These are phyloP conservation scores for Phrynosoma blainvillii DNA, from an alignment of 2,113 vertebrate genomes.

Conservation along the genomic window DNA sequence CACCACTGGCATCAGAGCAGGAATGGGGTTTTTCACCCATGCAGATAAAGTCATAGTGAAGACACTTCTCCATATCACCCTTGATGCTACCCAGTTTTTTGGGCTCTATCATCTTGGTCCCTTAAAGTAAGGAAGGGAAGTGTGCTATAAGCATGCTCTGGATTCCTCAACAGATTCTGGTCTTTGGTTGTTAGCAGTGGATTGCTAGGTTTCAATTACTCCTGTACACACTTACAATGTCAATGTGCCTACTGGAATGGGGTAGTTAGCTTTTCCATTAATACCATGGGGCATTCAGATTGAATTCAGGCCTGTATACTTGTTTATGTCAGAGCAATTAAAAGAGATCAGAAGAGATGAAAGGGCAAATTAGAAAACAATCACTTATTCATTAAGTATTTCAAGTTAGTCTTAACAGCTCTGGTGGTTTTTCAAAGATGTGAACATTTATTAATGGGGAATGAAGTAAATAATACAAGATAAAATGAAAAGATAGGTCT, in stretches of 20 bases:
- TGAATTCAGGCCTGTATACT: constrained; percentile 15
- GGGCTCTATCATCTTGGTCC: not conserved
- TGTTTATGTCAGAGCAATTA: constrained; percentile 20
- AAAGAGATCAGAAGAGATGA: constrained; percentile 13
- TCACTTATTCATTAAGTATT: constrained; percentile 27
- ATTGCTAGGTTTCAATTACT: constrained; percentile 7
- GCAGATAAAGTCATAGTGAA: not conserved
- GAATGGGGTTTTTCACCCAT: too few relatives aligned
- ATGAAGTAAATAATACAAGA: not conserved
- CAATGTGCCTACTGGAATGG: constrained; percentile 5
- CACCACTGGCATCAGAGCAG: too few relatives aligned
- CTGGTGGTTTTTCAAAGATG: constrained; percentile 11
- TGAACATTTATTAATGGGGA: not conserved
- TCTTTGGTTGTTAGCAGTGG: not conserved
- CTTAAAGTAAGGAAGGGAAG: not conserved
- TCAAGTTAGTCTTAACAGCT: constrained; percentile 23
- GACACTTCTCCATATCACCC: not conserved
- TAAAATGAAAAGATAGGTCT: not conserved
- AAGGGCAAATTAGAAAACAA: constrained; percentile 19
- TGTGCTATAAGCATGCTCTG: not conserved
- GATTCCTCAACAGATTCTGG: not conserved
- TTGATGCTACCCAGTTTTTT: not conserved
- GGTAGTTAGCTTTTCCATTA: constrained; percentile 19
- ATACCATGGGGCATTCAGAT: constrained; percentile 8
- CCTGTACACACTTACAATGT: not conserved